Base-by-base conservation (phyloP, 2,797 vertebrate species). In the Urosaurus nigricauda region DNA sequence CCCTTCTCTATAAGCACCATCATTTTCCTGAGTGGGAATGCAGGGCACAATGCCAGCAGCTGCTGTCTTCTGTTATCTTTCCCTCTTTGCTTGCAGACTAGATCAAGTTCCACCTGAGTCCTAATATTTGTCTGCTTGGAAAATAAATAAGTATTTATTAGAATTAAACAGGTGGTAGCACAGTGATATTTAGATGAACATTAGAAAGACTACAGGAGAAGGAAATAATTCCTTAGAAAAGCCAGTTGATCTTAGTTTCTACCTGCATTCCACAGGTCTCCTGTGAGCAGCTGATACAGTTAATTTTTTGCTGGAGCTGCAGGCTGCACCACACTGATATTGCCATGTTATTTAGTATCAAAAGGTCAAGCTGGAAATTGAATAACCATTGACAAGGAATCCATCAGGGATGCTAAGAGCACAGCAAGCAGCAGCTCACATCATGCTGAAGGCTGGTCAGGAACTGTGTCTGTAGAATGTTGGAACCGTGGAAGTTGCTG, bases 281-380 rank as follows among this genome's bases (percentile, higher is more conserved):
- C 95, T 97, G 96, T 91, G 77, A 93, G 94, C 94, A 95, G 95
- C 95, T 94, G 97, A 98, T 97, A 97, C 96, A 96, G 95, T 96
- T 97, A 94, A 96, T 97, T 96, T 96, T 95, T 94, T 94, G 95
- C 92, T 77, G 40, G 94, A 95, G 96, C 96, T 96, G 96, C 91
- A 91, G 95, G 95, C 97, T 96, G 96, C 93, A 92, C 96, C 0
- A 53, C 0, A 26, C 96, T 95, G 97, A 97, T 97, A 97, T 84
- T 90, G 95, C 96, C 7, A 93, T 96, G 97, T 97, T 97, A 97
- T 97, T 97, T 97, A 97, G 96, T 97, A 96, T 93, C 94, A 96
- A 98, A 98, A 98, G 97, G 97, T 98, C 97, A 98, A 94, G 94
- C 93, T 93, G 94, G 95, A 96, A 97, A 97, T 92, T 95, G 97